These are phyloP conservation scores for Saccopteryx bilineata DNA, from an alignment of 2,113 vertebrate species.

Conservation along the genomic window DNA sequence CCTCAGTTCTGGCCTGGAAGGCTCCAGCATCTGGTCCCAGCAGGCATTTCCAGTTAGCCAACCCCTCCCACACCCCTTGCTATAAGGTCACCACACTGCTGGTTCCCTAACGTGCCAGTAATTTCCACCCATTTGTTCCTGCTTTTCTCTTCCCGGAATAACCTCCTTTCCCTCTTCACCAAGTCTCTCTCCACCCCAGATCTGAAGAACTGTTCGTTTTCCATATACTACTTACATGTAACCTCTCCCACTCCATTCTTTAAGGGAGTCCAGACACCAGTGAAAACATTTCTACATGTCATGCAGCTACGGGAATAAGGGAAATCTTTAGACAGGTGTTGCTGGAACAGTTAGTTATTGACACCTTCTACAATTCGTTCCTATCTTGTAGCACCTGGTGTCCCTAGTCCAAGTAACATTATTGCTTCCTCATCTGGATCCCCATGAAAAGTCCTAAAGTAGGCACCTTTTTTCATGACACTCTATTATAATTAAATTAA, in stretches of 20 bases:
- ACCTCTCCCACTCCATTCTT: not conserved
- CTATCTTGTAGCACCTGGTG: not conserved
- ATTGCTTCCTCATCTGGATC: not conserved
- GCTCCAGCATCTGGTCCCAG: constrained; percentile 45
- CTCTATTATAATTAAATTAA: not conserved
- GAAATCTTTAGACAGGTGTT: not conserved
- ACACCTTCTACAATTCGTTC: not conserved
- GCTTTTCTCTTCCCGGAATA: constrained; percentile 65
- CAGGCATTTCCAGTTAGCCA: constrained; percentile 64
- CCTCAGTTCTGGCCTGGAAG: not conserved
- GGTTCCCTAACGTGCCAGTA: constrained; percentile 57
- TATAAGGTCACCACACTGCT: constrained; percentile 52
- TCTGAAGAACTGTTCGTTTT: constrained; percentile 1
- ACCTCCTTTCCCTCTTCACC: constrained; percentile 29
- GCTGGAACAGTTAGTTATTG: not conserved
- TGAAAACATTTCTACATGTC: not conserved
- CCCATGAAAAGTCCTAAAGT: not conserved
- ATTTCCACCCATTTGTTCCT: constrained; percentile 64
- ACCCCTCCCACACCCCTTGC: constrained; percentile 57
- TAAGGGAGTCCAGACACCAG: not conserved
- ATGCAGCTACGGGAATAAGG: not conserved
- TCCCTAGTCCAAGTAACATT: not conserved
- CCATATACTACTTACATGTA: not conserved
- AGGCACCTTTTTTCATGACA: not conserved
- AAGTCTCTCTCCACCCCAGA: not conserved